Conservation (phyloP, 2,113 vertebrate species). For the Ptilonorhynchus violaceus region DNA sequence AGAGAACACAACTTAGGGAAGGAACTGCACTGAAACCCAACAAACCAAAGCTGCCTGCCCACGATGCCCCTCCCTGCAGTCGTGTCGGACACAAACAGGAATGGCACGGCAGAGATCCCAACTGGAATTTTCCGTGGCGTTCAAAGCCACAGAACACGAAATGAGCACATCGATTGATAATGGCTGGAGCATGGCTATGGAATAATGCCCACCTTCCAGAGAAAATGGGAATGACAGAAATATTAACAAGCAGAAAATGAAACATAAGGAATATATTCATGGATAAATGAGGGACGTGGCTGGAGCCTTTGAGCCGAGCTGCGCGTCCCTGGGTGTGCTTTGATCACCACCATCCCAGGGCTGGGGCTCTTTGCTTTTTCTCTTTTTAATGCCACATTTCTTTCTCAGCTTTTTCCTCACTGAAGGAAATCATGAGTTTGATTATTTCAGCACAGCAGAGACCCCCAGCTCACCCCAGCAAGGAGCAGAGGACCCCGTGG, state of each 20-base stretch:
- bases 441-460: neutral
- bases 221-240: neutral
- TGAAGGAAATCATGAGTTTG: neutral
- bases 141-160: neutral
- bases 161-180: neutral
- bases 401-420: neutral
- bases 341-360: neutral
- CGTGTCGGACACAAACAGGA: accelerated
- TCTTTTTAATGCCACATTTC: neutral
- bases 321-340: neutral
- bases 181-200: neutral
- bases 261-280: neutral
- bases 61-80: accelerated
- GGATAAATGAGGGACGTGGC: neutral
- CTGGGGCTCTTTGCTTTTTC: neutral
- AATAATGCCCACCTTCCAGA: neutral
- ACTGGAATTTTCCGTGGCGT: neutral
- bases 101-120: neutral
- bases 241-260: neutral
- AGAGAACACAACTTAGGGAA: neutral
- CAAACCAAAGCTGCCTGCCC: neutral
- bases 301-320: neutral
- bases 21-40: neutral
- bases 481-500: neutral
- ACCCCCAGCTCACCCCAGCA: neutral